Percentiles rank a stretch among this genome's conserved stretches.
phyloP scores from a whole-genome alignment of 2,113 vertebrate species.

The Cebus imitator region DNA sequence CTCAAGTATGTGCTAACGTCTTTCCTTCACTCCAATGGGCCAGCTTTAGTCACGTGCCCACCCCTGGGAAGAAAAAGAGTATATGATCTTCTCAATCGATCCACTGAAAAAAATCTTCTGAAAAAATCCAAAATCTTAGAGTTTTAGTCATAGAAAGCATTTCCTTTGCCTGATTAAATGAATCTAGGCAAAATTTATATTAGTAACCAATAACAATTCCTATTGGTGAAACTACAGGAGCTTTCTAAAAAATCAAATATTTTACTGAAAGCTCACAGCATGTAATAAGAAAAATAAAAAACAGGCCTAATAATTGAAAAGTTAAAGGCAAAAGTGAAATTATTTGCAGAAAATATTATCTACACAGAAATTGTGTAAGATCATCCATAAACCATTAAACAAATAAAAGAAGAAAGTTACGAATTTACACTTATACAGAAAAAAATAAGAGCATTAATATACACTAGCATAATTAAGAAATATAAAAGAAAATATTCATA shows the following conservation, averaged over 20 bases:
- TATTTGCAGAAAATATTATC: neutral
- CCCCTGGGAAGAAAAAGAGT: neutral
- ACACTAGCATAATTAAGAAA: conserved; percentile 24
- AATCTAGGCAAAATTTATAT: neutral
- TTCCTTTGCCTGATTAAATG: neutral
- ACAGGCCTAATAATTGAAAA: neutral
- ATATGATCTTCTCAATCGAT: neutral
- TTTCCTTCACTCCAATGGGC: neutral
- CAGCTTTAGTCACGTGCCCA: neutral
- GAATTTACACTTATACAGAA: neutral
- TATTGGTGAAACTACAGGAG: neutral
- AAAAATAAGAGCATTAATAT: neutral
- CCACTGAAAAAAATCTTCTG: neutral
- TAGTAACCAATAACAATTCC: neutral
- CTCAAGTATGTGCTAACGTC: neutral
- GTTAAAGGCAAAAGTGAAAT: neutral
- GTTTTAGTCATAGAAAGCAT: neutral
- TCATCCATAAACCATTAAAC: neutral
- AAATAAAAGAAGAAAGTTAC: neutral
- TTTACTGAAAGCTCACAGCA: neutral
- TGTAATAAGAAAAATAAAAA: neutral
- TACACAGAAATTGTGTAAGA: neutral
- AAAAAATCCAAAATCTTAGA: neutral
- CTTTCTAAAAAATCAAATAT: neutral
- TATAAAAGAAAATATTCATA: neutral